Evolutionary conservation across 2,888 invertebrate genomes (phyloP).

Genomic region (Blomia tropicalis): DNA sequence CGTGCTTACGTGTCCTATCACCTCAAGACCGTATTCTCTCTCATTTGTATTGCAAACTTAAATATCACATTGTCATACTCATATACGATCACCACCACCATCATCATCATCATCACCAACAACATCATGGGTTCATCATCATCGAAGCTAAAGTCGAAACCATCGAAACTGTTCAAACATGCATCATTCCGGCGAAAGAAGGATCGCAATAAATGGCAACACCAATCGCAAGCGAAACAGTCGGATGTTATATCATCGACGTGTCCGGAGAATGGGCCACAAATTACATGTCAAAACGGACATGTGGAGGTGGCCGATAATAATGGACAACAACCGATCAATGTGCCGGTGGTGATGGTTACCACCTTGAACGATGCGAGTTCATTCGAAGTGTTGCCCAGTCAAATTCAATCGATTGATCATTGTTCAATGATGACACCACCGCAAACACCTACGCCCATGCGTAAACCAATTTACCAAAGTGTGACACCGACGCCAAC

Average conservation of each 20-base stretch:
- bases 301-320: neutral
- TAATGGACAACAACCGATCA: neutral
- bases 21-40: no score
- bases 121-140: conserved; percentile 2
- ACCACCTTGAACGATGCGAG: neutral
- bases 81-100: no score
- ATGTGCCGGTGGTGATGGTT: neutral
- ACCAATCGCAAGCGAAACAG: neutral
- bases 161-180: neutral
- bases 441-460: neutral
- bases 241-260: neutral
- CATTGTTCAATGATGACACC: no score
- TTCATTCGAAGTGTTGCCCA: no score
- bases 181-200: neutral
- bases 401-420: no score
- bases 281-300: neutral
- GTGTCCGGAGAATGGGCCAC: neutral
- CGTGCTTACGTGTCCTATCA: no score
- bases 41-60: no score
- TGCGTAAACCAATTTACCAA: neutral
- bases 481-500: no score
- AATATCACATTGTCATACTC: no score
- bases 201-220: no score
- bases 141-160: neutral
- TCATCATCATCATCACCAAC: no score